Evolutionary conservation across 2,888 invertebrate genomes (phyloP).

Genomic region (Plutella xylostella): DNA sequence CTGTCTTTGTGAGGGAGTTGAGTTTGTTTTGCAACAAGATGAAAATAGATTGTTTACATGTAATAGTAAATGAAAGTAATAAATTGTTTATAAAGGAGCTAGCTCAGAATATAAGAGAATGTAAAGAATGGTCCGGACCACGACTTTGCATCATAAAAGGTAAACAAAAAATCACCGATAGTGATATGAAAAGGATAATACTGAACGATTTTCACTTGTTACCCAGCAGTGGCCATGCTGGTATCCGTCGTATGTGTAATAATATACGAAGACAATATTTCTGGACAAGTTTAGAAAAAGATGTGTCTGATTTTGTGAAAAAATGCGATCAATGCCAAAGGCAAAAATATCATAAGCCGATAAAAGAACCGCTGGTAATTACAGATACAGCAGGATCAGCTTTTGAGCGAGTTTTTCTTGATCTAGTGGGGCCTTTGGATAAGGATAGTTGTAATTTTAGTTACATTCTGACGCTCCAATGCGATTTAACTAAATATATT

Average conservation of each 20-base stretch:
- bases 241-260: slow-evolving; percentile 10
- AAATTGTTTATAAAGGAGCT: too few species aligned
- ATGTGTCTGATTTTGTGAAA: slow-evolving; percentile 6
- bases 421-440: neutral
- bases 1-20: neutral
- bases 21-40: neutral
- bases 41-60: neutral
- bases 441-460: neutral
- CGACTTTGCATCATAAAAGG: slow-evolving; percentile 6
- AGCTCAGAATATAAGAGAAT: too few species aligned
- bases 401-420: neutral
- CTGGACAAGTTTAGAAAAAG: too few species aligned
- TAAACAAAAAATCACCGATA: slow-evolving; percentile 4
- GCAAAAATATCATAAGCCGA: slow-evolving; percentile 8
- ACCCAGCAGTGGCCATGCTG: slow-evolving; percentile 13
- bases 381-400: neutral
- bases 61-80: neutral
- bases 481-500: neutral
- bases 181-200: slow-evolving; percentile 7
- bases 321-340: slow-evolving; percentile 13
- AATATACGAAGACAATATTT: too few species aligned
- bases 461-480: neutral
- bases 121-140: too few species aligned
- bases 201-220: slow-evolving; percentile 15
- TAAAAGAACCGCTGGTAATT: neutral